phyloP scores from a whole-genome alignment of 2,797 vertebrate genomes.

The Channa striata region DNA sequence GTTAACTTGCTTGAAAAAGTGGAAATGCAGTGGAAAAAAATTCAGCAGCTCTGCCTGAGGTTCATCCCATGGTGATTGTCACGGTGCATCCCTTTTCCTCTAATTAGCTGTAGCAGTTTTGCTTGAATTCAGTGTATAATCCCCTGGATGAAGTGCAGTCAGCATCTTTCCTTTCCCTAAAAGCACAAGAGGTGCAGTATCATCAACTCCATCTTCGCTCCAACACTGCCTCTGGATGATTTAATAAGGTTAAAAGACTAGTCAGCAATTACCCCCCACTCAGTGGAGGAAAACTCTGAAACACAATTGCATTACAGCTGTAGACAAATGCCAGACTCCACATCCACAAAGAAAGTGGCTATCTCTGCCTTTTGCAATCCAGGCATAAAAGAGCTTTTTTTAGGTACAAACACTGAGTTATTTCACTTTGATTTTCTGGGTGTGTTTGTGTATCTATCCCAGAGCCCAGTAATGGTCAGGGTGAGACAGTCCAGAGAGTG shows the following conservation, averaged over 20 bases:
- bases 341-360: conserved; percentile 69
- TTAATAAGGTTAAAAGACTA: conserved; percentile 89
- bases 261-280: conserved; percentile 86
- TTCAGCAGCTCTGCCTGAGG: conserved; percentile 53
- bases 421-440: conserved; percentile 40
- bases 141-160: conserved; percentile 80
- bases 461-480: conserved; percentile 55
- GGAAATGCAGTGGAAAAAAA: conserved; percentile 45
- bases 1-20: conserved; percentile 59
- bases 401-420: conserved; percentile 27
- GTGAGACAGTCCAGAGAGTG: conserved; percentile 83
- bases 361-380: conserved; percentile 44
- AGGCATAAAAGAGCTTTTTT: conserved; percentile 13
- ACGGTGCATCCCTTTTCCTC: conserved; percentile 65
- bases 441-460: conserved; percentile 49
- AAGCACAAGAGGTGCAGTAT: conserved; percentile 80
- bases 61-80: conserved; percentile 77
- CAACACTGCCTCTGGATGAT: conserved; percentile 82
- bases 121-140: conserved; percentile 77
- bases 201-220: conserved; percentile 81
- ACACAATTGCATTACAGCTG: conserved; percentile 82
- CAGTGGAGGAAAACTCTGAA: conserved; percentile 78
- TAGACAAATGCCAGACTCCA: conserved; percentile 79
- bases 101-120: conserved; percentile 80
- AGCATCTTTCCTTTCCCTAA: conserved; percentile 81